These are phyloP conservation scores for Lucinisca nassula DNA, from an alignment of 2,888 invertebrate species.

Conservation along the genomic window DNA sequence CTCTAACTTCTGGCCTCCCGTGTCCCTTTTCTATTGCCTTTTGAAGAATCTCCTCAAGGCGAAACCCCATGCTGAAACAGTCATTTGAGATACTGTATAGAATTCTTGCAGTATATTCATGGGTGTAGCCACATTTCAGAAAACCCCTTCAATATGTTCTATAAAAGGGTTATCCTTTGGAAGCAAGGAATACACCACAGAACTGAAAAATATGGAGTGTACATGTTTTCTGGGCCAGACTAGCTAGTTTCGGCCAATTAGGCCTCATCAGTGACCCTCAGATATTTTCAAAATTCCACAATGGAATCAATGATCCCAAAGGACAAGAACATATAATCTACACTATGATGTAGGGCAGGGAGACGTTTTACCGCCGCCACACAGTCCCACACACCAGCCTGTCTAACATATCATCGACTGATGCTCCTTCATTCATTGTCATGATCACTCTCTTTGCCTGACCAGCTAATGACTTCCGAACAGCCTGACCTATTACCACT, in stretches of 20 bases:
- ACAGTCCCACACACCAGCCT: too few relatives aligned
- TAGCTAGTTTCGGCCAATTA: too few relatives aligned
- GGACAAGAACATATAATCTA: too few relatives aligned
- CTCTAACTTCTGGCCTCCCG: background rate
- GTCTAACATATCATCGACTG: background rate
- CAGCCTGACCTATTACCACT: background rate
- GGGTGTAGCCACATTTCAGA: background rate
- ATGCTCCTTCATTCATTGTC: background rate
- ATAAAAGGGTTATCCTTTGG: too few relatives aligned
- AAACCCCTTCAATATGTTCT: conserved; percentile 8
- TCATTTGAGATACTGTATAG: background rate
- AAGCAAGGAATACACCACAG: too few relatives aligned
- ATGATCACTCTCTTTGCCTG: background rate
- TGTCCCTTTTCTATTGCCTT: background rate
- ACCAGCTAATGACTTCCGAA: background rate
- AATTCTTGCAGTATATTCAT: background rate
- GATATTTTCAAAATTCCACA: too few relatives aligned
- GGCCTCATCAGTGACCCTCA: too few relatives aligned
- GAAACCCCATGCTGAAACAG: background rate
- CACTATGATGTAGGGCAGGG: too few relatives aligned
- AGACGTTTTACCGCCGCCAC: too few relatives aligned
- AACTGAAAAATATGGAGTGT: too few relatives aligned
- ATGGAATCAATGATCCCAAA: too few relatives aligned
- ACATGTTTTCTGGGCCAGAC: too few relatives aligned
- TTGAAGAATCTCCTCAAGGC: background rate